phyloP scores from a whole-genome alignment of 2,888 invertebrate species.

The Drosophila niveifrons region DNA sequence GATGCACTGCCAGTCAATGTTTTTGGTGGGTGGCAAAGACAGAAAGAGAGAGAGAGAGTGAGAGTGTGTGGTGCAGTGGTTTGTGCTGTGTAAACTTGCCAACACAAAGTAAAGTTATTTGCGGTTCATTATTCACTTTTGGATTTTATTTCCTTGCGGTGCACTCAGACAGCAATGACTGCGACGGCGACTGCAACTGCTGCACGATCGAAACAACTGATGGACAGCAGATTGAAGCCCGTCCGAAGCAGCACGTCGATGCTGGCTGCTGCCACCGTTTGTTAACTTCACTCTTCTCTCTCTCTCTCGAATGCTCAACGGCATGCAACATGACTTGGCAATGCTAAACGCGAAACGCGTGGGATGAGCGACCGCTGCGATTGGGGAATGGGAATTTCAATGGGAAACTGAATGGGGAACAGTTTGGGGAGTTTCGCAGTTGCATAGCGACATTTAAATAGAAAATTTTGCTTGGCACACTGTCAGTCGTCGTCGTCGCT shows the following conservation, averaged over 20 bases:
- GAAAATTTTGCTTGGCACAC: conserved; percentile 56
- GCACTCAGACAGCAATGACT: conserved; percentile 34
- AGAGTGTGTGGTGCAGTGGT: conserved; percentile 15
- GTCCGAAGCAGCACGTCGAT: conserved; percentile 63
- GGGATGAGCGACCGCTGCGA: too few species aligned
- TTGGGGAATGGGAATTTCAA: background rate
- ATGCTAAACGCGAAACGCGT: conserved; percentile 7
- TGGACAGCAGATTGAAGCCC: conserved; percentile 71
- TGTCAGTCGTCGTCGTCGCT: conserved; percentile 31
- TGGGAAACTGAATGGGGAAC: conserved; percentile 2
- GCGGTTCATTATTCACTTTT: conserved; percentile 83
- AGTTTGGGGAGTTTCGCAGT: background rate
- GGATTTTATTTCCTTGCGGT: conserved; percentile 71
- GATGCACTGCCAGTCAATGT: conserved; percentile 39
- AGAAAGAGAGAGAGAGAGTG: background rate
- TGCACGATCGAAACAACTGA: conserved; percentile 65
- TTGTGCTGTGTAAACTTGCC: conserved; percentile 43
- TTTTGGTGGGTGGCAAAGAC: conserved; percentile 12
- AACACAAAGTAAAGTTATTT: conserved; percentile 78
- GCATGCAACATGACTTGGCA: conserved; percentile 76
- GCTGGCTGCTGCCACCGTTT: conserved; percentile 44
- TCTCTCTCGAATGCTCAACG: conserved; percentile 39
- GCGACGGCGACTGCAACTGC: conserved; percentile 16
- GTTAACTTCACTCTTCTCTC: conserved; percentile 37
- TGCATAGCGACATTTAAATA: conserved; percentile 63